phyloP scores from a whole-genome alignment of 2,888 invertebrate genomes.

The Euclidia mi region DNA sequence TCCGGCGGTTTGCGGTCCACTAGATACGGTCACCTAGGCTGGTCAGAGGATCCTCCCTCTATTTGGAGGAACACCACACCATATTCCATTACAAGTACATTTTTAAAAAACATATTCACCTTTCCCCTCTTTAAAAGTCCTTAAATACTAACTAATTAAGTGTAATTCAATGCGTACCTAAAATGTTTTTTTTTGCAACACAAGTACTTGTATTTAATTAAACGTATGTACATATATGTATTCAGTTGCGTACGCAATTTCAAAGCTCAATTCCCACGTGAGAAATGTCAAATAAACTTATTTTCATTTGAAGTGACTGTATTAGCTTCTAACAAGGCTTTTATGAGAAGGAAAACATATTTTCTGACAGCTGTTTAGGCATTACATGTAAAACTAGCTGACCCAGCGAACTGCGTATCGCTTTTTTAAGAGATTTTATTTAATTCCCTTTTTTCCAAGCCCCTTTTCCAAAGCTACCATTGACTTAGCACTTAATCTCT shows the following conservation, averaged over 20 bases:
- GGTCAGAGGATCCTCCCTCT: too few relatives aligned
- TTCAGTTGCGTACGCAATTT: background rate
- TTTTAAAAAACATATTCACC: conserved; percentile 18
- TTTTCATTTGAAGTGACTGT: conserved; percentile 2
- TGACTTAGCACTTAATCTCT: too few relatives aligned
- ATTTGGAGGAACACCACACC: too few relatives aligned
- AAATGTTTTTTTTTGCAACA: background rate
- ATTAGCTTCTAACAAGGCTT: background rate
- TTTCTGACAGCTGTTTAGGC: background rate
- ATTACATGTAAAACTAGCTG: background rate
- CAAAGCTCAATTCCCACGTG: background rate
- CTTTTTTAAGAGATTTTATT: too few relatives aligned
- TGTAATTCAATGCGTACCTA: conserved; percentile 9
- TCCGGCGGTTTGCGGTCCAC: too few relatives aligned
- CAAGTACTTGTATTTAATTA: background rate
- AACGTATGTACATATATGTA: background rate
- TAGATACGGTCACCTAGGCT: too few relatives aligned
- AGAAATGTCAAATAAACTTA: conserved; percentile 4
- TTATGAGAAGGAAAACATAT: background rate
- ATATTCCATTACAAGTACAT: too few relatives aligned
- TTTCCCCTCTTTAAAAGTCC: conserved; percentile 17
- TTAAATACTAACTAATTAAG: conserved; percentile 19
- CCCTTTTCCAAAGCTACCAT: too few relatives aligned
- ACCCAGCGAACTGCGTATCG: too few relatives aligned
- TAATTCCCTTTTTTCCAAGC: too few relatives aligned